phyloP scores from a whole-genome alignment of 2,113 vertebrate genomes.

The Tachycineta bicolor region DNA sequence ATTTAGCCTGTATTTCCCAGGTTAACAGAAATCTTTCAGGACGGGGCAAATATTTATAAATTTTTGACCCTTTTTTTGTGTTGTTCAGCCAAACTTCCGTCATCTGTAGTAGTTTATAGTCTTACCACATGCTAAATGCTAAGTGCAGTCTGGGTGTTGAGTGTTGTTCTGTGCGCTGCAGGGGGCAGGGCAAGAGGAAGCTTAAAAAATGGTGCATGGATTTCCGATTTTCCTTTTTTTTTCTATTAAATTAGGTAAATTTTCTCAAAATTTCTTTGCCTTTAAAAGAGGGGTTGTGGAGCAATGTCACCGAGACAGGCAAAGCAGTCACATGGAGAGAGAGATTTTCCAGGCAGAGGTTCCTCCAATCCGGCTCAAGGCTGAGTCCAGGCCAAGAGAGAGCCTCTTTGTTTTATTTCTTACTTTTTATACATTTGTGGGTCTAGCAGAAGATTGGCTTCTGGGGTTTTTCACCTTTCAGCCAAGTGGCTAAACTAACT shows the following conservation, averaged over 20 bases:
- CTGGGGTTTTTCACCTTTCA: too few species aligned
- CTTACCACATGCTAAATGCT: not conserved
- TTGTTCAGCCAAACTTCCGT: not conserved
- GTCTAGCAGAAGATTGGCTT: too few species aligned
- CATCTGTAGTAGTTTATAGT: not conserved
- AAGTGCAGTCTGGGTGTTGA: not conserved
- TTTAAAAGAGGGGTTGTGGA: not conserved
- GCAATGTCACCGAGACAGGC: too few species aligned
- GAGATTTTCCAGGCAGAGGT: too few species aligned
- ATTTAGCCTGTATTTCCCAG: not conserved
- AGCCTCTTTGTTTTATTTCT: too few species aligned
- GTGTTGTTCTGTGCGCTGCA: not conserved
- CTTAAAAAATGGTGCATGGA: not conserved
- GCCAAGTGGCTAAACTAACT: too few species aligned
- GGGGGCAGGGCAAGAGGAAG: not conserved
- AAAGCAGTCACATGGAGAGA: too few species aligned
- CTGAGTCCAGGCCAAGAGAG: too few species aligned
- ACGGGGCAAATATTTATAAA: not conserved
- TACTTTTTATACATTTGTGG: too few species aligned
- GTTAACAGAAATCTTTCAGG: not conserved
- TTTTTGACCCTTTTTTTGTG: not conserved
- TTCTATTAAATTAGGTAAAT: not conserved
- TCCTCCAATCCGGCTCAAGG: too few species aligned
- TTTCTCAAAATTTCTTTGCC: not conserved
- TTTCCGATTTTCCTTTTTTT: not conserved